A percentile compares a stretch with the other conserved stretches of the same genome.
Conservation (phyloP, 1,140 invertebrate genomes). For the Drosophila serrata region DNA sequence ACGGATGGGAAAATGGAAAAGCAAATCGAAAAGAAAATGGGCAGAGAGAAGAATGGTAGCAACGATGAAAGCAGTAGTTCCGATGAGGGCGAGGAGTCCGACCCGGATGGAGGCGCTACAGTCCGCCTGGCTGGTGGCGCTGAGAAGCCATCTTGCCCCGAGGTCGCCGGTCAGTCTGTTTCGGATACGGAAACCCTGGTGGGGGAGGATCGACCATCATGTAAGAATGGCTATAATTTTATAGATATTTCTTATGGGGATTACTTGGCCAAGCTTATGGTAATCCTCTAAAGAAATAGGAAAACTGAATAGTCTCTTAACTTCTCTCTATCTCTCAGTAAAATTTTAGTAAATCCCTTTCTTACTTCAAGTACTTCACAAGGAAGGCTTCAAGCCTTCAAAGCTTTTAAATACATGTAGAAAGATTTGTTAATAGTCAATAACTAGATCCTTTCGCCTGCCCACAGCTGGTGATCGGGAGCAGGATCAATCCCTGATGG, state of each 20-base stretch:
- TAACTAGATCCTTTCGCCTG: conserved; percentile 1
- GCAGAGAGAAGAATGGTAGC: conserved; percentile 9
- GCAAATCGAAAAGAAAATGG: not conserved
- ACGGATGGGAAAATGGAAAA: too few species aligned
- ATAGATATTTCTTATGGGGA: not conserved
- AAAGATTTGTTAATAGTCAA: not conserved
- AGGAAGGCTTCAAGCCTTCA: not conserved
- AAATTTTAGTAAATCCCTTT: too few species aligned
- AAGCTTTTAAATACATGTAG: not conserved
- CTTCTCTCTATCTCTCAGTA: not conserved
- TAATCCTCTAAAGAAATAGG: not conserved
- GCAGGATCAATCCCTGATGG: not conserved
- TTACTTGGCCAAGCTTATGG: not conserved
- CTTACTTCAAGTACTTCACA: too few species aligned
- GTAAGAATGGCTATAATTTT: conserved; percentile 38
- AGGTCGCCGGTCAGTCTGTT: conserved; percentile 26
- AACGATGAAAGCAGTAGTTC: conserved; percentile 36
- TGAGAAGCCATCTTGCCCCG: conserved; percentile 27
- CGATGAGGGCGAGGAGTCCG: conserved; percentile 12
- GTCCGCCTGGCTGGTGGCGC: conserved; percentile 61
- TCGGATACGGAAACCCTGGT: conserved; percentile 69
- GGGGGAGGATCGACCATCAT: conserved; percentile 45
- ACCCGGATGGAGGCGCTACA: not conserved
- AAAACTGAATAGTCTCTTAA: too few species aligned
- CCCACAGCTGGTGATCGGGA: conserved; percentile 26